A percentile compares a stretch with the other conserved stretches of the same genome.
Evolutionary conservation across 2,113 vertebrate genomes (phyloP).

Genomic region (Dicerorhinus sumatrensis): DNA sequence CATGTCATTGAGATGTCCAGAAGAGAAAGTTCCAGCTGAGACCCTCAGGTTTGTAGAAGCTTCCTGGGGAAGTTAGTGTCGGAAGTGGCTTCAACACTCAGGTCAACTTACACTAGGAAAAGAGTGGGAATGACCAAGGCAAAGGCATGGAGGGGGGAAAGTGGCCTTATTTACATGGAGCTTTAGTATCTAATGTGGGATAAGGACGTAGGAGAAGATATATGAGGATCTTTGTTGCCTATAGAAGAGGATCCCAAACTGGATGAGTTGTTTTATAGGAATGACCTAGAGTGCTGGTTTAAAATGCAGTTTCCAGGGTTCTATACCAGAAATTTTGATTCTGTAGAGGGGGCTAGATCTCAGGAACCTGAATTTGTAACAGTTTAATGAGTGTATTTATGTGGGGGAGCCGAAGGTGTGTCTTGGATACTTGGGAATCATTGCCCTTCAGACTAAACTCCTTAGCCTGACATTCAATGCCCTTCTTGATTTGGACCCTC

Average conservation of each 20-base stretch:
- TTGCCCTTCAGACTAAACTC: too few species aligned
- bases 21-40: not conserved
- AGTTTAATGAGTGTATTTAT: rapidly evolving
- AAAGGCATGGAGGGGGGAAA: rapidly evolving
- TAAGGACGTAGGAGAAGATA: not conserved
- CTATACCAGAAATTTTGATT: not conserved
- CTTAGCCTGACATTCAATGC: not conserved
- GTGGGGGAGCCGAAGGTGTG: not conserved
- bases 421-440: not conserved
- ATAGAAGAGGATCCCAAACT: not conserved
- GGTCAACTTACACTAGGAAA: not conserved
- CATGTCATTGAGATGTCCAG: not conserved
- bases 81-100: not conserved
- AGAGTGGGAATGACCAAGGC: too few species aligned
- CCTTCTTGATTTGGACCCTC: not conserved
- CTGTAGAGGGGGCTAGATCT: rapidly evolving
- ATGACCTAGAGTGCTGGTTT: not conserved
- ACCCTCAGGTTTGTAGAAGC: not conserved
- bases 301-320: not conserved
- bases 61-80: not conserved
- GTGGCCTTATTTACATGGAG: rapidly evolving
- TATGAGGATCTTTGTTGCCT: not conserved
- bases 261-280: not conserved
- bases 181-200: not conserved
- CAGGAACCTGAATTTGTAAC: not conserved